Evolutionary conservation across 2,113 vertebrate genomes (phyloP).

Genomic region (Aegithalos caudatus): DNA sequence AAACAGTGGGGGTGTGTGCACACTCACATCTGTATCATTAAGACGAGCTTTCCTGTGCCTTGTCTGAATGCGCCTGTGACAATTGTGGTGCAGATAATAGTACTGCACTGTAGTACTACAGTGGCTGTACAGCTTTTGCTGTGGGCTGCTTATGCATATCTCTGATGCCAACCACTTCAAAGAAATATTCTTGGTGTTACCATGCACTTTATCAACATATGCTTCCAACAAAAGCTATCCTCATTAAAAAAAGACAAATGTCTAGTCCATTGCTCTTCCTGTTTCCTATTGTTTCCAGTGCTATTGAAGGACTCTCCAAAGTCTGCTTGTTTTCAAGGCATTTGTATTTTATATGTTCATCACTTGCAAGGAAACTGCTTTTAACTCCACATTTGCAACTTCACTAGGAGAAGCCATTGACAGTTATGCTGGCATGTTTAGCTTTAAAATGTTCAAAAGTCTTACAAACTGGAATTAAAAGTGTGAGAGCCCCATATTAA

Average conservation of each 20-base stretch:
- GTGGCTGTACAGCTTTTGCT: constrained; percentile 1
- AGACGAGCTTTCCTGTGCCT: neutral
- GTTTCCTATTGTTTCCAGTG: neutral
- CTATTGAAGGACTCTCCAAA: neutral
- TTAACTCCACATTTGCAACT: neutral
- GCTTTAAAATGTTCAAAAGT: neutral
- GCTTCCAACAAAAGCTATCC: constrained; percentile 5
- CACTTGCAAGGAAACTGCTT: neutral
- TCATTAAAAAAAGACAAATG: neutral
- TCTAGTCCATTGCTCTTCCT: neutral
- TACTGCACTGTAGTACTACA: neutral
- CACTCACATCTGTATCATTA: neutral
- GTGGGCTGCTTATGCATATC: neutral
- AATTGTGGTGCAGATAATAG: neutral
- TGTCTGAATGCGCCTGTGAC: neutral
- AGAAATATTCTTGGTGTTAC: constrained; percentile 1
- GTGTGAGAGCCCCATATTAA: neutral
- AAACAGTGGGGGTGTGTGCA: neutral
- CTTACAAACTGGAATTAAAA: neutral
- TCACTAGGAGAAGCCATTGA: neutral
- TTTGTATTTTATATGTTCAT: neutral
- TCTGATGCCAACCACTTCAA: neutral
- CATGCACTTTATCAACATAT: neutral
- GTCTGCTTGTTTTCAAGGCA: neutral
- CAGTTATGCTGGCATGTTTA: neutral